Evolutionary conservation across 2,888 invertebrate species (phyloP).

Genomic region (Parnassius smintheus): DNA sequence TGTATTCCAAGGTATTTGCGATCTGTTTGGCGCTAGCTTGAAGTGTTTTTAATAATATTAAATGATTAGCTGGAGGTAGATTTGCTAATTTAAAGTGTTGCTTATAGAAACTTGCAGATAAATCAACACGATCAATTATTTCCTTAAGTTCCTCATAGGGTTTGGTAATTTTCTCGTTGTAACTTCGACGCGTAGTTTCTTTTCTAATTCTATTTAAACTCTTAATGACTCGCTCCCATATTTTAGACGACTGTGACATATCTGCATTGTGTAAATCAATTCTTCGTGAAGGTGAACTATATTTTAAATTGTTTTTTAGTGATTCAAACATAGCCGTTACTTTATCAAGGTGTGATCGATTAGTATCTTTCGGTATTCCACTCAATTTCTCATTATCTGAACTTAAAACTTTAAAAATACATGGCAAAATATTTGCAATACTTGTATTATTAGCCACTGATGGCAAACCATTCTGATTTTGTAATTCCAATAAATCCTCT

Average conservation of each 20-base stretch:
- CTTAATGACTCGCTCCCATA: conserved; percentile 63
- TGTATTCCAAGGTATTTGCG: conserved; percentile 43
- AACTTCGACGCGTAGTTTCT: conserved; percentile 43
- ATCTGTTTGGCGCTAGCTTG: conserved; percentile 47
- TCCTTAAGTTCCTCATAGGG: conserved; percentile 47
- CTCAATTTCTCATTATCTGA: conserved; percentile 31
- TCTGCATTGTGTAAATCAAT: conserved; percentile 32
- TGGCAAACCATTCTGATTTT: conserved; percentile 46
- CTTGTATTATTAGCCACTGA: conserved; percentile 42
- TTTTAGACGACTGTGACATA: conserved; percentile 55
- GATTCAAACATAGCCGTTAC: conserved; percentile 49
- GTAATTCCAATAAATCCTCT: conserved; percentile 60
- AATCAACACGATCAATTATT: conserved; percentile 46
- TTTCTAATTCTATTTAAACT: conserved; percentile 43
- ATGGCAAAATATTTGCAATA: conserved; percentile 59
- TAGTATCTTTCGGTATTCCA: conserved; percentile 18
- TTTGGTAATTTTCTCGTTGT: conserved; percentile 36
- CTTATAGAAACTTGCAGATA: conserved; percentile 50
- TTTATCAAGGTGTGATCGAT: conserved; percentile 38
- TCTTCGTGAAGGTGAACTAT: conserved; percentile 42
- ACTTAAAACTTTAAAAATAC: conserved; percentile 60
- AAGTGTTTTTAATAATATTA: conserved; percentile 55
- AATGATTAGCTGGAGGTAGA: conserved; percentile 47
- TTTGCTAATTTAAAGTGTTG: conserved; percentile 42
- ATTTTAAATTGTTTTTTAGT: conserved; percentile 49